A percentile compares a stretch with the other conserved stretches of the same genome.
Evolutionary conservation across 2,113 vertebrate species (phyloP).

Genomic region (Microtus ochrogaster): DNA sequence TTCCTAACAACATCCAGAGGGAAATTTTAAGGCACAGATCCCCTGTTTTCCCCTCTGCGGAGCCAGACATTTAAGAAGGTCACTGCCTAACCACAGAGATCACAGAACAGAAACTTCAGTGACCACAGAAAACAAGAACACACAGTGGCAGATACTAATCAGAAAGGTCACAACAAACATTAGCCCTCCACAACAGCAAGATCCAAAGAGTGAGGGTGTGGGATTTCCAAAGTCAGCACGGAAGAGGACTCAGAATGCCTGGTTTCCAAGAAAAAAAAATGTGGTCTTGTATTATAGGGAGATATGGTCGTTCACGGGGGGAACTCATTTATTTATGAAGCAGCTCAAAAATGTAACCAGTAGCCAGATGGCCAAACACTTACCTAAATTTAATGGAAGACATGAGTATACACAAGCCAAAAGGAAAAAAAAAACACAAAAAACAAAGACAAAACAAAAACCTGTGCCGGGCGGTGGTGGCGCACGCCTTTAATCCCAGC

Average conservation of each 20-base stretch:
- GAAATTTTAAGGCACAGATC: background rate
- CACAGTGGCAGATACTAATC: background rate
- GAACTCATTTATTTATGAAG: background rate
- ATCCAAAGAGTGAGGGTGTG: background rate
- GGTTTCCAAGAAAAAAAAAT: background rate
- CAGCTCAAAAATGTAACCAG: background rate
- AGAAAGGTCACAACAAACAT: constrained; percentile 5
- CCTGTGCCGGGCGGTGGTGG: no score
- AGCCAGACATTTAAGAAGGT: background rate
- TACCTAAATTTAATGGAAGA: background rate
- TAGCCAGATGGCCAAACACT: background rate
- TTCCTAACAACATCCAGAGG: background rate
- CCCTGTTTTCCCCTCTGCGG: background rate
- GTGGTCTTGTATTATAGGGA: background rate
- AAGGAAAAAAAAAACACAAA: background rate
- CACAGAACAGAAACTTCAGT: constrained; percentile 40
- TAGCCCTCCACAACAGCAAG: background rate
- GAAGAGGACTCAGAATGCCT: background rate
- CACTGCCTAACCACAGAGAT: background rate
- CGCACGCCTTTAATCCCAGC: no score
- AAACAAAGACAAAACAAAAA: background rate
- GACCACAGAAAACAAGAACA: background rate
- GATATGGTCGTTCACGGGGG: background rate
- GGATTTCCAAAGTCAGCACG: background rate
- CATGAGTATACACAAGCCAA: background rate